Base-by-base conservation (phyloP, 2,888 invertebrate genomes). In the Malacosoma neustria region DNA sequence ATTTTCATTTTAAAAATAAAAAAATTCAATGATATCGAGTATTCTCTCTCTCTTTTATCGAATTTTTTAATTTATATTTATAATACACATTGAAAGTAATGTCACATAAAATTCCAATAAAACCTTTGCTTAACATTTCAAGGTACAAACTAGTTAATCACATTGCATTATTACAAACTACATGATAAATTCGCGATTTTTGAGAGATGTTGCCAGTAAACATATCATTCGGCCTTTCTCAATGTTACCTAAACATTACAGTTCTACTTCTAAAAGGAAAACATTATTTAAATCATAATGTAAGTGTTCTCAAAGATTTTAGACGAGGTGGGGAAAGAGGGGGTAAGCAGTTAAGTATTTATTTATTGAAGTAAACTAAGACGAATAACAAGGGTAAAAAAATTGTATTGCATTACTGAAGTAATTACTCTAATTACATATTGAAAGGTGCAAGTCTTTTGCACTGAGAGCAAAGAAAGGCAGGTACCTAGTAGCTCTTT, bases 211-310 rank as follows among this genome's bases (percentile, higher is more conserved):
- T 77, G 84, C 84, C 84, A 65, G 70, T 74, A 81, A 84, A 85
- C 84, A 85, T 85, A 85, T 85, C 61, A 63, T 72, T 82, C 76
- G 84, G 84, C 84, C 59, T 61, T 80, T 82, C 81, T 82, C 82
- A 74, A 62, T 62, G 56, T 68, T 70, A 53, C 50, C 48, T 63
- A 59, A 52, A 54, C 43, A 52, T 50, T 50, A 53, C 48, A 44
- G 49, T 42, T 50, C 54, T 56, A 59, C 42, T 57, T 56, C 59
- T 52, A 52, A 64, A 22, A 22, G 55, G 42, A 46, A 46, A 40
- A 48, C 45, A 51, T 34, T 39, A 34, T 47, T 52, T 48, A 52
- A 54, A 52, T 44, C 50, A 49, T 31, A 13, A 13, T 14, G 29
- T 31, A 37, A 33, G 37, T 41, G 50, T 46, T 48, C 54, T 40